A percentile compares a stretch with the other conserved stretches of the same genome.
Evolutionary conservation across 2,113 vertebrate genomes (phyloP).

Genomic region (Mormyrus lacerda): DNA sequence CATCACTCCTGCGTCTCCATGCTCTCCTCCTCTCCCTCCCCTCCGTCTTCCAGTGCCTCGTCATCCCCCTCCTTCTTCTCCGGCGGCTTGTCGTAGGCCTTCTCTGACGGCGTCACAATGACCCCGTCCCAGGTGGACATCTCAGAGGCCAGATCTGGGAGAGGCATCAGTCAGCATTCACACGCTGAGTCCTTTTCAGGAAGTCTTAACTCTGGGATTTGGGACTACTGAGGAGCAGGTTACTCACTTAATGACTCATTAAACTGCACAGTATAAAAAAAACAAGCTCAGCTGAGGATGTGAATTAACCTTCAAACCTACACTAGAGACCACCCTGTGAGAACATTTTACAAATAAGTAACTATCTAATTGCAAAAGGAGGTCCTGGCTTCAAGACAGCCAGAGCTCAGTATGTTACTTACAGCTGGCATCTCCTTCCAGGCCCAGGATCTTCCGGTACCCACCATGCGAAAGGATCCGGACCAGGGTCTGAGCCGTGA

Average conservation of each 20-base stretch:
- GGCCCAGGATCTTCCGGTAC: constrained; percentile 88
- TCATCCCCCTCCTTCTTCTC: constrained; percentile 96
- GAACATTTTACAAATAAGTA: background rate
- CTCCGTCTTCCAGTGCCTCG: constrained; percentile 80
- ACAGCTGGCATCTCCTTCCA: constrained; percentile 95
- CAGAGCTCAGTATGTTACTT: constrained; percentile 42
- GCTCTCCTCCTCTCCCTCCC: constrained; percentile 84
- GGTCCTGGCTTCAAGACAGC: background rate
- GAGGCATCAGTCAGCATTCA: background rate
- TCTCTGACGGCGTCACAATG: constrained; percentile 93
- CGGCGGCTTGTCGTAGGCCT: constrained; percentile 90
- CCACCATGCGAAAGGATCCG: constrained; percentile 90
- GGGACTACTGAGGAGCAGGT: background rate
- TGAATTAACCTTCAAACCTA: background rate
- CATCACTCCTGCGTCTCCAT: constrained; percentile 87
- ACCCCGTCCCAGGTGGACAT: constrained; percentile 97
- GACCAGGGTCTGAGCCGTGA: constrained; percentile 90
- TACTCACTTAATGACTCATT: background rate
- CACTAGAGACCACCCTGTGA: background rate
- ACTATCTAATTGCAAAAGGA: background rate
- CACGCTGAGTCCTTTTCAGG: background rate
- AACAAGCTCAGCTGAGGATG: background rate
- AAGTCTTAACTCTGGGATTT: background rate
- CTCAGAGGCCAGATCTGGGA: constrained; percentile 78
- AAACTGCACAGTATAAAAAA: background rate